phyloP scores from a whole-genome alignment of 2,113 vertebrate species.

The Himantopus leucocephalus region DNA sequence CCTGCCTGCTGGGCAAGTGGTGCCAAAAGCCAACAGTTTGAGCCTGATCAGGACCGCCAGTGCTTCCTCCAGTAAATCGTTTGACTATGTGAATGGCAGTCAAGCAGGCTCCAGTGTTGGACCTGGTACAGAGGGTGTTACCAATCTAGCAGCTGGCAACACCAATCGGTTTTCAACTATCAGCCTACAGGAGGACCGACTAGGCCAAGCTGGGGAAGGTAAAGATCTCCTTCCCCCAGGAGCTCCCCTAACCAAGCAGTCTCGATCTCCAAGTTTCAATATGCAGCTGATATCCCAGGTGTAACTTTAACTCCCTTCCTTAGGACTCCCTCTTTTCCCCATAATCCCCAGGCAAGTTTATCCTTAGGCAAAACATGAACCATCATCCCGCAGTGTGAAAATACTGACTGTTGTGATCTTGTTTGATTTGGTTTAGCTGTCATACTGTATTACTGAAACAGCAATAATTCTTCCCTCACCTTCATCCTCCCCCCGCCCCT shows the following conservation, averaged over 20 bases:
- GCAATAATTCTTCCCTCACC: conserved; percentile 85
- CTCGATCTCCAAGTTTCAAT: conserved; percentile 98
- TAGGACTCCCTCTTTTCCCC: conserved; percentile 19
- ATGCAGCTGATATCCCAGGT: conserved; percentile 99
- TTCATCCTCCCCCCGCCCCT: conserved; percentile 16
- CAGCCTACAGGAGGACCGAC: conserved; percentile 93
- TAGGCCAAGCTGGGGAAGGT: conserved; percentile 82
- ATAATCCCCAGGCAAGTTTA: conserved; percentile 67
- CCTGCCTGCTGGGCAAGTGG: conserved; percentile 83
- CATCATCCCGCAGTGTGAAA: conserved; percentile 70
- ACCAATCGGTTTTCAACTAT: conserved; percentile 90
- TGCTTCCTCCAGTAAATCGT: conserved; percentile 95
- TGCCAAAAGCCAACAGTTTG: conserved; percentile 79
- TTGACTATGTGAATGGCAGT: conserved; percentile 90
- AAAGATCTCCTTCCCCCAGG: conserved; percentile 86
- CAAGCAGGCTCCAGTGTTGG: conserved; percentile 73
- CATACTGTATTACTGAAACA: conserved; percentile 83
- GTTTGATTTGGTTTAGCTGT: conserved; percentile 72
- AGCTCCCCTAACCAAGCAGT: conserved; percentile 92
- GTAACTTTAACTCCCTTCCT: conserved; percentile 72
- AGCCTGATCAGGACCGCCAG: conserved; percentile 91
- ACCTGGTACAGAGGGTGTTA: conserved; percentile 70
- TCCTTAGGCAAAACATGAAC: conserved; percentile 67
- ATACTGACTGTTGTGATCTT: conserved; percentile 68
- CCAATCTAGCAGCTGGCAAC: conserved; percentile 76